Evolutionary conservation across 2,888 invertebrate genomes (phyloP), one percentile per base, ranked within the genome.

Genomic region (Arctia plantaginis): DNA sequence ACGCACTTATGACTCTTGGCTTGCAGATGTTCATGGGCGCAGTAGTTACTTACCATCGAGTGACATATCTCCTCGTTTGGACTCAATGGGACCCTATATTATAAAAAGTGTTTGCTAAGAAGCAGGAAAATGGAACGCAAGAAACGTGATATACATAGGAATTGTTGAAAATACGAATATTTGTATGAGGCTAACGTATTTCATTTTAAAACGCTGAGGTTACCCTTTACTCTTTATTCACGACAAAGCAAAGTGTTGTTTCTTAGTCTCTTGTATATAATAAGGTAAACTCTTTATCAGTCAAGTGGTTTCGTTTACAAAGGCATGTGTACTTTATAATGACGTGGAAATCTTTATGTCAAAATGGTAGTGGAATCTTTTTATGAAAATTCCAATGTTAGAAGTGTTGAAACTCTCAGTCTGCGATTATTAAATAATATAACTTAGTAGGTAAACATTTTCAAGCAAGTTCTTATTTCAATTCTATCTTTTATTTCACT

Each of bases 241-340:
- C 51, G 73, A 59, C 41, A 30, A 73, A 66, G 74, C 55, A 30
- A 74, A 66, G 75, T 64, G 71, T 72, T 73, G 70, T 66, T 47
- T 71, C 76, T 69, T 66, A 18, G 65, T 33, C 78, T 47, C 66
- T 71, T 55, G 44, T 35, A 74, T 62, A 75, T 76, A 80, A 78
- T 83, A 75, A 80, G 67, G 59, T 72, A 72, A 77, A 76, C 70
- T 74, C 35, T 77, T 76, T 68, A 82, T 81, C 84, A 84, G 80
- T 78, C 80, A 74, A 79, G 74, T 80, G 80, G 78, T 79, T 81
- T 81, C 72, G 73, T 73, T 72, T 66, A 85, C 82, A 87, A 85
- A 85, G 75, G 79, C 59, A 70, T 68, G 72, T 85, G 84, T 81
- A 77, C 80, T 83, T 82, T 82, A 73, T 79, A 79, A 84, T 84